phyloP scores from a whole-genome alignment of 2,113 vertebrate genomes.

The Melozone crissalis region DNA sequence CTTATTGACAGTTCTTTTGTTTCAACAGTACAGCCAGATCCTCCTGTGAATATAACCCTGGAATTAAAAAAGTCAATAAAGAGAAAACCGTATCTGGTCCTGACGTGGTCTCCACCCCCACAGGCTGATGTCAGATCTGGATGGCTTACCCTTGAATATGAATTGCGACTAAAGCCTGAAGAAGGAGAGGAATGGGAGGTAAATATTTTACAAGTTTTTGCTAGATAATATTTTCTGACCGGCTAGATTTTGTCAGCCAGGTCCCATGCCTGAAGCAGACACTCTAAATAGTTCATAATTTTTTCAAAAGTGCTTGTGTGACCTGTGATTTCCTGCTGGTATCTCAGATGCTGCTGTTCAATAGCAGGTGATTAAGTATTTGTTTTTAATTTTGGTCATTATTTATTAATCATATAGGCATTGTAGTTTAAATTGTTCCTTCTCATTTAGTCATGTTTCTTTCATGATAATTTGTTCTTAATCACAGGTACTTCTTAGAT shows the following conservation, averaged over 20 bases:
- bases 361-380: background rate
- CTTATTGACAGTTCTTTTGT: background rate
- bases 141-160: constrained; percentile 90
- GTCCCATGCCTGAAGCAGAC: background rate
- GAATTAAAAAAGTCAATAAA: constrained; percentile 67
- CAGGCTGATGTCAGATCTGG: constrained; percentile 85
- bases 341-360: background rate
- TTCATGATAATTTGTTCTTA: background rate
- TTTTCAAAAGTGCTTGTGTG: background rate
- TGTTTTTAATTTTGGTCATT: background rate
- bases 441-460: background rate
- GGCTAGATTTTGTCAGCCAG: background rate
- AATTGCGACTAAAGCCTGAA: constrained; percentile 82
- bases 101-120: constrained; percentile 84
- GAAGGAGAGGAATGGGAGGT: constrained; percentile 87
- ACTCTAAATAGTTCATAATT: background rate
- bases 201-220: background rate
- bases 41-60: constrained; percentile 82
- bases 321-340: background rate
- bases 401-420: background rate
- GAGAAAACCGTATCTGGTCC: constrained; percentile 73
- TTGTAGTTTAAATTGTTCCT: background rate
- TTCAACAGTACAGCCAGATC: constrained; percentile 86
- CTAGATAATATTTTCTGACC: background rate
- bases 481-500: background rate